phyloP scores from a whole-genome alignment of 2,888 invertebrate genomes.

The Villa cingulata region DNA sequence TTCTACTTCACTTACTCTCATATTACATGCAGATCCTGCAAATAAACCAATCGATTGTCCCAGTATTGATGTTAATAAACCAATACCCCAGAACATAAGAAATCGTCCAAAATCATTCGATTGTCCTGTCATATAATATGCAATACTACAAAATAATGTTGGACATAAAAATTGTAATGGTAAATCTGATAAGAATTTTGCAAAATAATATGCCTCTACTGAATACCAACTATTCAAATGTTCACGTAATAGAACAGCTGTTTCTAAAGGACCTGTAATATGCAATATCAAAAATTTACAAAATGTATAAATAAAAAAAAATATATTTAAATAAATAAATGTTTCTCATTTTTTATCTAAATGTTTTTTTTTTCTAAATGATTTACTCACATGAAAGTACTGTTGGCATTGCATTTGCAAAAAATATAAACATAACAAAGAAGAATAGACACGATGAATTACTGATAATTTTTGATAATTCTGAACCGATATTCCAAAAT shows the following conservation, averaged over 20 bases:
- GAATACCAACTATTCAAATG: conserved; percentile 85
- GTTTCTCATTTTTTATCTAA: too few relatives aligned
- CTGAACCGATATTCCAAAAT: conserved; percentile 70
- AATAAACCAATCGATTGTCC: conserved; percentile 62
- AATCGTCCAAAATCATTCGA: conserved; percentile 48
- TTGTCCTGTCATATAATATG: conserved; percentile 69
- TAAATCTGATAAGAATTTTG: conserved; percentile 62
- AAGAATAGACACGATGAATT: conserved; percentile 84
- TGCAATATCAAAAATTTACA: too few relatives aligned
- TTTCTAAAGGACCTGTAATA: conserved; percentile 59
- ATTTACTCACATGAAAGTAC: conserved; percentile 68
- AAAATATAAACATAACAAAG: conserved; percentile 81
- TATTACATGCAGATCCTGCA: conserved; percentile 54
- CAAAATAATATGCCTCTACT: conserved; percentile 63
- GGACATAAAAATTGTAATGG: conserved; percentile 68
- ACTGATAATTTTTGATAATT: conserved; percentile 64
- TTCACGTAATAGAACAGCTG: conserved; percentile 63
- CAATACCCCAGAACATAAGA: conserved; percentile 36
- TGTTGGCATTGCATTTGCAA: conserved; percentile 81
- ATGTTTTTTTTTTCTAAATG: not conserved
- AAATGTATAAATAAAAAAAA: conserved; percentile 1
- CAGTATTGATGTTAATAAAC: not conserved
- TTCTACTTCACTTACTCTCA: conserved; percentile 39
- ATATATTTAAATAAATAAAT: too few relatives aligned
- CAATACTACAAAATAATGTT: conserved; percentile 52